A percentile compares a stretch with the other conserved stretches of the same genome.
phyloP scores from a whole-genome alignment of 2,888 invertebrate genomes.

The Agrochola lota region DNA sequence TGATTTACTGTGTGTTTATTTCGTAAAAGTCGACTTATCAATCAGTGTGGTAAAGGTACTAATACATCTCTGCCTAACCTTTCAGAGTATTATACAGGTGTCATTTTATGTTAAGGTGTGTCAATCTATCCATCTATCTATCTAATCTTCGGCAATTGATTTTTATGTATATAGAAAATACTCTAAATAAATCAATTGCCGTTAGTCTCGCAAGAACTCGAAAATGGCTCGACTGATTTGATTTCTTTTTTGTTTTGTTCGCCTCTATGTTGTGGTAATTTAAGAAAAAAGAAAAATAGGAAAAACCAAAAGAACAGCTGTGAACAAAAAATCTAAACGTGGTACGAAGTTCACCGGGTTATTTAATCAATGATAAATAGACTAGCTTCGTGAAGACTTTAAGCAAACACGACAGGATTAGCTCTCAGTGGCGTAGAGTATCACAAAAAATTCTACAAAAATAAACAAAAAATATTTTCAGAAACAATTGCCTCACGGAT shows the following conservation, averaged over 20 bases:
- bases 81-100: neutral
- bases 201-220: no score
- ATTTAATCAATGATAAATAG: neutral
- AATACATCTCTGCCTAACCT: neutral
- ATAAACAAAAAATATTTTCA: neutral
- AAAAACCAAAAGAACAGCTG: no score
- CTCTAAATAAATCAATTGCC: no score
- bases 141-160: no score
- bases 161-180: no score
- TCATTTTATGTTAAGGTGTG: neutral
- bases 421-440: neutral
- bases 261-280: no score
- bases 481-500: neutral
- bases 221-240: no score
- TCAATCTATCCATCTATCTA: no score
- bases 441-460: neutral
- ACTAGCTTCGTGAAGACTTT: neutral
- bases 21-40: neutral
- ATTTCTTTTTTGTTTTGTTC: no score
- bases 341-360: no score
- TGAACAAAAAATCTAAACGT: no score
- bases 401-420: neutral
- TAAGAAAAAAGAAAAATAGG: no score
- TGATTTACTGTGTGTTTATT: neutral
- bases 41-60: neutral